Evolutionary conservation across 2,113 vertebrate species (phyloP).

Genomic region (Gorilla gorilla): DNA sequence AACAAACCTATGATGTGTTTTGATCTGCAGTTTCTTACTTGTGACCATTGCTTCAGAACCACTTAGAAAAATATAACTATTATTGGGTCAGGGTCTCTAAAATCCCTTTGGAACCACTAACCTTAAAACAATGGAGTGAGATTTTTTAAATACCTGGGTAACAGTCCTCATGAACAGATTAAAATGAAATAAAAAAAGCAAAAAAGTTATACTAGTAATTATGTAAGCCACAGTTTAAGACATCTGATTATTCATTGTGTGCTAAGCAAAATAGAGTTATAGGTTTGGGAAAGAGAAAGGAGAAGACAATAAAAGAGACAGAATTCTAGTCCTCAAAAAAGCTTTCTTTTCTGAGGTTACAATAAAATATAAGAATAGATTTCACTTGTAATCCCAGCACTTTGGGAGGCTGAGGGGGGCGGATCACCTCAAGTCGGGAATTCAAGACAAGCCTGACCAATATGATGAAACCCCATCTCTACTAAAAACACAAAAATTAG

Average conservation of each 20-base stretch:
- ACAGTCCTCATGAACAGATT: not conserved
- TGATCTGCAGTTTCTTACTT: constrained; percentile 40
- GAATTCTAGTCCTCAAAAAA: not conserved
- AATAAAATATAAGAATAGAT: not conserved
- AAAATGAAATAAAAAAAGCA: constrained; percentile 20
- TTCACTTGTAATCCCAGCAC: not conserved
- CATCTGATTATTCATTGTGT: not conserved
- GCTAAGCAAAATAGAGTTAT: not conserved
- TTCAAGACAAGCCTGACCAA: too few species aligned
- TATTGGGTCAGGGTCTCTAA: constrained; percentile 9
- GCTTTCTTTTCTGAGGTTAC: not conserved
- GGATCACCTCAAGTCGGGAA: too few species aligned
- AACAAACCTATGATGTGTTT: not conserved
- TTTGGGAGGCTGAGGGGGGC: too few species aligned
- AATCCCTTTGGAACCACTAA: not conserved
- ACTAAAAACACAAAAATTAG: too few species aligned
- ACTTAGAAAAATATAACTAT: constrained; percentile 33
- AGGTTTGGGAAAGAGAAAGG: not conserved
- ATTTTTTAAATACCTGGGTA: not conserved
- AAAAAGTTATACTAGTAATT: not conserved
- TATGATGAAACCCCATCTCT: too few species aligned
- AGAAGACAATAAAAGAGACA: not conserved
- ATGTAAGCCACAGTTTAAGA: not conserved
- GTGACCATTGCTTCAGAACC: constrained; percentile 7
- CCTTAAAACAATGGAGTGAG: not conserved